A percentile compares a stretch with the other conserved stretches of the same genome.
Conservation (phyloP, 2,888 invertebrate species). For the Meta bourneti region DNA sequence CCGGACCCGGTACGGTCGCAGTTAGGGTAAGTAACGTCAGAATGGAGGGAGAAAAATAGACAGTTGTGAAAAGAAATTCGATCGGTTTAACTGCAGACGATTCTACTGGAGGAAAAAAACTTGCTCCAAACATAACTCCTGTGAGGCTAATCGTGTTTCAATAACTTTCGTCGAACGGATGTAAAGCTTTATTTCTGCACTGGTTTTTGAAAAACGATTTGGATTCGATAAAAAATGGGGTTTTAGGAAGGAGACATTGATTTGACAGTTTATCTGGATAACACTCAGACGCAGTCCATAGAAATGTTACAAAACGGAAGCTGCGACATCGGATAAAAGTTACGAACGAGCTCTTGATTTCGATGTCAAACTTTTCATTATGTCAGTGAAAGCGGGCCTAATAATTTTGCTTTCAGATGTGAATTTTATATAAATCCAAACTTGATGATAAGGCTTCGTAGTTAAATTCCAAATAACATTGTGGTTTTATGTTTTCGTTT, state of each 20-base stretch:
- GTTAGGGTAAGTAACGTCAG: constrained; percentile 45
- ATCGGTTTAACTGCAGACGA: constrained; percentile 56
- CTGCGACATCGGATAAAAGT: not conserved
- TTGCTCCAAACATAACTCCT: constrained; percentile 43
- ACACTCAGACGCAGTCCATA: not conserved
- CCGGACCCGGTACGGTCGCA: constrained; percentile 22
- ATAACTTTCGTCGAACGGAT: constrained; percentile 40
- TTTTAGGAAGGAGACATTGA: not conserved
- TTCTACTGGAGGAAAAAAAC: constrained; percentile 11
- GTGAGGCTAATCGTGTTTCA: constrained; percentile 59
- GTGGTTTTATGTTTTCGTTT: too few species aligned
- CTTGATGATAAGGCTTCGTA: not conserved
- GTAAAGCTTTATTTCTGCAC: constrained; percentile 25
- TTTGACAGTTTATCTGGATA: constrained; percentile 13
- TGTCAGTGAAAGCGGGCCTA: not conserved
- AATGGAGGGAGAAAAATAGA: not conserved
- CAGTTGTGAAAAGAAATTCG: constrained; percentile 52
- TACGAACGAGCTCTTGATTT: not conserved
- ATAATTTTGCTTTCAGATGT: too few species aligned
- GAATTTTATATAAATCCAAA: not conserved
- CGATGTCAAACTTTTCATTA: not conserved
- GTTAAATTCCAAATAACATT: not conserved
- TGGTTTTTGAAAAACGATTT: not conserved
- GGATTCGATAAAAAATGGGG: not conserved
- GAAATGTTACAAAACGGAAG: not conserved